Conservation (phyloP, 2,888 invertebrate species). For the Lepeophtheirus nordmannii region DNA sequence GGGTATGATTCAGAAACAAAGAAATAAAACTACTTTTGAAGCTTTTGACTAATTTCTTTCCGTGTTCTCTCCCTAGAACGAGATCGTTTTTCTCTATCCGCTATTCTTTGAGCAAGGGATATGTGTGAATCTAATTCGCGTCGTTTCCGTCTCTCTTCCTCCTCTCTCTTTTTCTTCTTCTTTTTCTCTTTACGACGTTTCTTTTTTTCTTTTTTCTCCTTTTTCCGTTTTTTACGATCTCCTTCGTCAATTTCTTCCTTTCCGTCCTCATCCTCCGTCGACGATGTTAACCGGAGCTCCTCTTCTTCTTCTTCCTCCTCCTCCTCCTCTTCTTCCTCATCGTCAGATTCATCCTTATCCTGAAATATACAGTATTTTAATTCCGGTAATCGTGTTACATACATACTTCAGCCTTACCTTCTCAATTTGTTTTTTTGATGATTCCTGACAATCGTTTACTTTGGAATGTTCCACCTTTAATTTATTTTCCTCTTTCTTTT, state of each 20-base stretch:
- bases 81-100: constrained; percentile 15
- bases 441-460: background rate
- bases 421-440: background rate
- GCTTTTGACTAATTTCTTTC: background rate
- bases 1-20: background rate
- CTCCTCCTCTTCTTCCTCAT: background rate
- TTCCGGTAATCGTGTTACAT: background rate
- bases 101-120: constrained; percentile 16
- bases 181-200: background rate
- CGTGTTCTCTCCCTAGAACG: constrained; percentile 2
- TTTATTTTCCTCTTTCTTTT: constrained; percentile 18
- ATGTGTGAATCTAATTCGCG: constrained; percentile 18
- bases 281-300: constrained; percentile 15
- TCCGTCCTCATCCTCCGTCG: constrained; percentile 12
- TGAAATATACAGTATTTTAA: background rate
- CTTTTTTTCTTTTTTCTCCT: constrained; percentile 18
- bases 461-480: background rate
- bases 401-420: background rate
- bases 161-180: constrained; percentile 13
- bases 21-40: background rate
- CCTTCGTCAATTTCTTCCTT: background rate
- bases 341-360: background rate
- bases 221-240: constrained; percentile 8
- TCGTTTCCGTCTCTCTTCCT: background rate
- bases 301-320: background rate